These are phyloP conservation scores for Pheosia gnoma DNA, from an alignment of 2,888 invertebrate genomes.

Conservation along the genomic window DNA sequence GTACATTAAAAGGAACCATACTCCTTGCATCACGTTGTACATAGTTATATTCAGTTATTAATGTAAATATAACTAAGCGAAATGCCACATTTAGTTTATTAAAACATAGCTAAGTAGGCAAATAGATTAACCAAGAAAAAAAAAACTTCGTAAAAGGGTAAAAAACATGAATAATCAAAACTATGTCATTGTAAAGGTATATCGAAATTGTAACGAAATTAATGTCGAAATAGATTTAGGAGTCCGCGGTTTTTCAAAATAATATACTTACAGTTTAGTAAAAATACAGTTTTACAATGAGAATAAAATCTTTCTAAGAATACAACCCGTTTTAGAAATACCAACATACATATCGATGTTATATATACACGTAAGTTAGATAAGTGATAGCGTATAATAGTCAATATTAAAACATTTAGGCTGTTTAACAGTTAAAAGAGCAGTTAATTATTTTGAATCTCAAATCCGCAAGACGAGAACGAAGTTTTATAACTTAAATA, in stretches of 20 bases:
- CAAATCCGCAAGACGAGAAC: constrained; percentile 33
- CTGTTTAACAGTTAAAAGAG: constrained; percentile 74
- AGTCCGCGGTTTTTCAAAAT: constrained; percentile 42
- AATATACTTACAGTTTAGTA: constrained; percentile 54
- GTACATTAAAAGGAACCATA: constrained; percentile 80
- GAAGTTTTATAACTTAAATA: constrained; percentile 31
- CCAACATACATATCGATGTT: constrained; percentile 84
- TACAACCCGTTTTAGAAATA: constrained; percentile 74
- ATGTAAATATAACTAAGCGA: constrained; percentile 62
- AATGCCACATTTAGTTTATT: constrained; percentile 56
- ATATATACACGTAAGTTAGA: constrained; percentile 72
- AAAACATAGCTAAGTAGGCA: constrained; percentile 56
- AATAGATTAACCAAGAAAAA: constrained; percentile 54
- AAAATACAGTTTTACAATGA: constrained; percentile 55
- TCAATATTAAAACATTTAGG: constrained; percentile 74
- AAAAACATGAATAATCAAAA: constrained; percentile 68
- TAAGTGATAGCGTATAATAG: constrained; percentile 72
- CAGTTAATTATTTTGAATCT: constrained; percentile 42
- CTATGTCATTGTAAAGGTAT: constrained; percentile 63
- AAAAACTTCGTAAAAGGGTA: constrained; percentile 57
- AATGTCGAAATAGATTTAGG: constrained; percentile 64
- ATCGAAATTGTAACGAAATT: constrained; percentile 63
- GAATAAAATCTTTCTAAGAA: constrained; percentile 51
- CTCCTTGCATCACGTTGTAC: constrained; percentile 80
- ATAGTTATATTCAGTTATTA: constrained; percentile 63